Conservation (phyloP, 1,140 invertebrate genomes). For the Drosophila erecta region DNA sequence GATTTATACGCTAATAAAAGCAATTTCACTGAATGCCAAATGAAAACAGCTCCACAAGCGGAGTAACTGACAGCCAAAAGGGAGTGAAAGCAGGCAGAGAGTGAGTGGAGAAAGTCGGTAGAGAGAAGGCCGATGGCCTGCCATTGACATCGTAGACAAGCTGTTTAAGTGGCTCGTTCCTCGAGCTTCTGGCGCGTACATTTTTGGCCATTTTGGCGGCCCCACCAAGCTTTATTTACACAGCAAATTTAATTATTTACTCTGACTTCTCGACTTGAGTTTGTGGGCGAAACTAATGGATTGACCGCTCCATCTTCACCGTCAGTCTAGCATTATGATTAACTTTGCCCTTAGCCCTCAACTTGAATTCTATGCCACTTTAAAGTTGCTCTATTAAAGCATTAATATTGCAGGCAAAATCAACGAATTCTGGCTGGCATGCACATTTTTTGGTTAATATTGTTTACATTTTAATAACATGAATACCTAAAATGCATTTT, state of each 20-base stretch:
- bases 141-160: constrained; percentile 75
- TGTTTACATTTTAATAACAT: constrained; percentile 53
- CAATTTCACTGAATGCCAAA: constrained; percentile 78
- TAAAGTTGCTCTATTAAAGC: neutral
- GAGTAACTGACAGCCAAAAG: constrained; percentile 44
- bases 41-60: constrained; percentile 55
- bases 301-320: constrained; percentile 3
- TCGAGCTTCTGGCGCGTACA: constrained; percentile 20
- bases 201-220: constrained; percentile 51
- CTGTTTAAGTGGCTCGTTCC: constrained; percentile 50
- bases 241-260: constrained; percentile 81
- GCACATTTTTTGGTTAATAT: constrained; percentile 15
- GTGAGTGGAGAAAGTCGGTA: neutral
- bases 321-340: constrained; percentile 30
- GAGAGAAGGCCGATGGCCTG: constrained; percentile 25
- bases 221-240: constrained; percentile 74
- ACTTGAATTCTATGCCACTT: constrained; percentile 5
- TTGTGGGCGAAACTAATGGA: constrained; percentile 42
- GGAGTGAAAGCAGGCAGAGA: neutral
- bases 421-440: neutral
- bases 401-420: constrained; percentile 15
- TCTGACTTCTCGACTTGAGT: constrained; percentile 39
- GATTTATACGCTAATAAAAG: constrained; percentile 82
- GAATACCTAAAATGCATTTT: constrained; percentile 38
- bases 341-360: constrained; percentile 18